Evolutionary conservation across 2,113 vertebrate species (phyloP).

Genomic region (Syngnathus scovelli): DNA sequence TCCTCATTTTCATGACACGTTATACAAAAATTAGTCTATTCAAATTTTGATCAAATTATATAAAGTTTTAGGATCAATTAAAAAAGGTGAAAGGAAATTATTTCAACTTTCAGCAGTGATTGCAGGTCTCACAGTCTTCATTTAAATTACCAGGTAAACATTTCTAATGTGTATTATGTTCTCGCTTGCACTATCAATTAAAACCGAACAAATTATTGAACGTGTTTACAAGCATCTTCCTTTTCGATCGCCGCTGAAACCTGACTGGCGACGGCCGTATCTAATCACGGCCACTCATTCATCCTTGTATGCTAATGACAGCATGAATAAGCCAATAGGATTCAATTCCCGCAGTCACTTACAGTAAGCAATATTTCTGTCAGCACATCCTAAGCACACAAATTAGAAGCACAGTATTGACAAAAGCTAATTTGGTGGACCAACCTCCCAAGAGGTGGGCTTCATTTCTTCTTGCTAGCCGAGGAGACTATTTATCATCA

Average conservation of each 20-base stretch:
- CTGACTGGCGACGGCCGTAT: constrained; percentile 28
- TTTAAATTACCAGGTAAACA: neutral
- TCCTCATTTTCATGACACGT: no score
- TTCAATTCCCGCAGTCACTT: constrained; percentile 71
- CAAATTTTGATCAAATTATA: no score
- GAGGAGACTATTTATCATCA: constrained; percentile 56
- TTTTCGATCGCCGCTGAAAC: constrained; percentile 27
- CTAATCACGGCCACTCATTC: constrained; percentile 58
- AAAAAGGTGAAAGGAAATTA: no score
- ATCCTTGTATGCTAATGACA: constrained; percentile 64
- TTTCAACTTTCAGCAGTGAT: no score
- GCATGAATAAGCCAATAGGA: constrained; percentile 59
- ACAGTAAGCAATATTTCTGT: constrained; percentile 74
- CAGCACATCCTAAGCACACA: constrained; percentile 67
- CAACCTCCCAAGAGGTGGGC: constrained; percentile 56
- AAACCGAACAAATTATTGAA: constrained; percentile 3
- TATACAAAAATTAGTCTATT: no score
- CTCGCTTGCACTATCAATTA: neutral
- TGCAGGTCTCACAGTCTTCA: no score
- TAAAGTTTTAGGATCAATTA: no score
- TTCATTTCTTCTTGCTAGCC: constrained; percentile 50
- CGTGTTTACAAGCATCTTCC: constrained; percentile 5
- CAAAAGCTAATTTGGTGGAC: constrained; percentile 71
- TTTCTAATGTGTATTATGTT: neutral
- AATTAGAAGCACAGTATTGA: constrained; percentile 75